Evolutionary conservation across 2,113 vertebrate genomes (phyloP).

Genomic region (Picathartes gymnocephalus): DNA sequence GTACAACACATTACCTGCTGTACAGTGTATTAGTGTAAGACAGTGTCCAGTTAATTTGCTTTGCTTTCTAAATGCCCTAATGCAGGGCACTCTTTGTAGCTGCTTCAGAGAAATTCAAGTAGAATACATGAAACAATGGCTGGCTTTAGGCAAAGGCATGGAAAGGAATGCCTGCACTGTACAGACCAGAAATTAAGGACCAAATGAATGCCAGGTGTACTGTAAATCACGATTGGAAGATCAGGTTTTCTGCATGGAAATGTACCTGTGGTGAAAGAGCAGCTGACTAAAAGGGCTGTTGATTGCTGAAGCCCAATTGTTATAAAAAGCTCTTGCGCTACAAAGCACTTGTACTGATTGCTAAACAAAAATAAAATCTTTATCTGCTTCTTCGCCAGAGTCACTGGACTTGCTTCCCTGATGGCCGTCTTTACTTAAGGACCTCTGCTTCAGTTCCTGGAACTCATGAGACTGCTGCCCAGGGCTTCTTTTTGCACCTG

Average conservation of each 20-base stretch:
- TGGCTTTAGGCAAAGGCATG: conserved; percentile 64
- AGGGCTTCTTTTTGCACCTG: conserved; percentile 72
- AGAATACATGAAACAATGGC: conserved; percentile 48
- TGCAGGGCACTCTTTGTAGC: conserved; percentile 56
- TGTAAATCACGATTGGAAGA: background rate
- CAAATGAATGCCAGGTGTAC: background rate
- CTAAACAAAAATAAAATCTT: conserved; percentile 91
- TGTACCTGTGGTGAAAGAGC: conserved; percentile 31
- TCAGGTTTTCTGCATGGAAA: background rate
- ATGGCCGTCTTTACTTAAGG: conserved; percentile 76
- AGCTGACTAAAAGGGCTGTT: conserved; percentile 33
- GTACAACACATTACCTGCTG: conserved; percentile 55
- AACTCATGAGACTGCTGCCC: conserved; percentile 75
- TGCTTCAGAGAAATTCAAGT: conserved; percentile 76
- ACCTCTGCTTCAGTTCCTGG: conserved; percentile 74
- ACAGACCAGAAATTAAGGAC: conserved; percentile 13
- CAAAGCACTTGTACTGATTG: background rate
- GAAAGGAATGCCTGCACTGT: conserved; percentile 24
- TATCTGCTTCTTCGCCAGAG: conserved; percentile 86
- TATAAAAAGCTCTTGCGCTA: conserved; percentile 22
- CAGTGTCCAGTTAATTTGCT: conserved; percentile 47
- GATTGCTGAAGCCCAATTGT: conserved; percentile 34
- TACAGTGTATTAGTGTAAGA: conserved; percentile 27
- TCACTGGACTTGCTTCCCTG: conserved; percentile 83
- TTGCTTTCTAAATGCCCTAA: conserved; percentile 37